Conservation (phyloP, 2,888 invertebrate genomes). For the Athrips mouffetella region DNA sequence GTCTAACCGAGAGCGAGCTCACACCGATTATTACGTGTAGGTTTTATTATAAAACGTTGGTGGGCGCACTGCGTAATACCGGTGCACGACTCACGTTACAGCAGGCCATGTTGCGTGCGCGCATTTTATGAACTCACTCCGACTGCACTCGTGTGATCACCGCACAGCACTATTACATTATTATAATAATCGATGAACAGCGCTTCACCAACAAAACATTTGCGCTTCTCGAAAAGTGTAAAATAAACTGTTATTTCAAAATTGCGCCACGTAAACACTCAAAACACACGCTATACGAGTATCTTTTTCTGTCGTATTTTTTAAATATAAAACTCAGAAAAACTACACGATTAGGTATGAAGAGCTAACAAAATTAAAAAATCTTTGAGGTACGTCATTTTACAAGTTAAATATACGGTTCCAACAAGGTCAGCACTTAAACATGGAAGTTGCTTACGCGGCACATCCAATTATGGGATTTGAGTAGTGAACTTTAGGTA, state of each 20-base stretch:
- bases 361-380: slow-evolving; percentile 9
- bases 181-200: slow-evolving; percentile 47
- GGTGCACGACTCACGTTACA: slow-evolving; percentile 53
- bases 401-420: slow-evolving; percentile 7
- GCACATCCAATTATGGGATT: slow-evolving; percentile 63
- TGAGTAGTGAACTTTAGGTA: slow-evolving; percentile 70
- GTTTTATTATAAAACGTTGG: slow-evolving; percentile 45
- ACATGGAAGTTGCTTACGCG: slow-evolving; percentile 12
- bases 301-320: neutral
- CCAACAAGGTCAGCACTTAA: slow-evolving; percentile 20
- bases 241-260: neutral
- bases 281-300: no score
- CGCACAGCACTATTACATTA: slow-evolving; percentile 44
- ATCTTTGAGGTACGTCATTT: slow-evolving; percentile 6
- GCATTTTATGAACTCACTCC: slow-evolving; percentile 13
- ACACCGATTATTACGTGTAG: slow-evolving; percentile 25
- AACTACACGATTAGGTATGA: neutral
- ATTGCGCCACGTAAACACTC: neutral
- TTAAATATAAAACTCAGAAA: neutral
- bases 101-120: slow-evolving; percentile 29
- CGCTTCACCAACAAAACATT: neutral
- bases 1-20: neutral
- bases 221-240: neutral
- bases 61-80: slow-evolving; percentile 58
- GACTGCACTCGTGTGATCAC: slow-evolving; percentile 43